Percentiles rank a stretch among this genome's conserved stretches.
These are phyloP conservation scores for Bubo bubo DNA, from an alignment of 2,113 vertebrate species.

Conservation along the genomic window DNA sequence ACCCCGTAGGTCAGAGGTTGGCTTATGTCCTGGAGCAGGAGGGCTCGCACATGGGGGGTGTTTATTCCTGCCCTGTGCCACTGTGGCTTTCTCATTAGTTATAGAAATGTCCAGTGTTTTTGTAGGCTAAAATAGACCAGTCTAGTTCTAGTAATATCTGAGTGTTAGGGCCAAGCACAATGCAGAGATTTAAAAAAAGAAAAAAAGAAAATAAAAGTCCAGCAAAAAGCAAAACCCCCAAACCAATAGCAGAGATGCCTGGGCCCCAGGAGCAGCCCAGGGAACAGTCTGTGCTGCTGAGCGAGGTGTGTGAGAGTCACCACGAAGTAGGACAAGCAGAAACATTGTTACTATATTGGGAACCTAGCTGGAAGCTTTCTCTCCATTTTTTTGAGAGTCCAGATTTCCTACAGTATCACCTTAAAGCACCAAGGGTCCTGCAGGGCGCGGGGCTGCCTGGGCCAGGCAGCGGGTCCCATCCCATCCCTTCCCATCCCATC, in stretches of 20 bases:
- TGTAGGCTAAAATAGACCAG: not conserved
- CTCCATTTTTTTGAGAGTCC: not conserved
- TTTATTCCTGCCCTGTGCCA: not conserved
- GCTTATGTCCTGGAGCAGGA: not conserved
- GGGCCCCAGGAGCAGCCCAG: not conserved
- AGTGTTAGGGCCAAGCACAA: not conserved
- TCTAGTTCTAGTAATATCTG: not conserved
- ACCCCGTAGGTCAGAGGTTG: not conserved
- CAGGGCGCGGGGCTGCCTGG: fast-evolving
- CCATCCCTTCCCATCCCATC: fast-evolving
- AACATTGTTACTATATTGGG: not conserved
- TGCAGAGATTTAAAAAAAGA: not conserved
- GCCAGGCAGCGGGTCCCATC: not conserved
- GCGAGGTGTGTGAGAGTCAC: not conserved
- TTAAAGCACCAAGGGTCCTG: not conserved
- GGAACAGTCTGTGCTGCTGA: not conserved
- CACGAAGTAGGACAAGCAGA: not conserved
- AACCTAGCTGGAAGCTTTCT: not conserved
- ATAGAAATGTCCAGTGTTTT: not conserved
- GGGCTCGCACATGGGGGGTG: fast-evolving
- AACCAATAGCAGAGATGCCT: not conserved
- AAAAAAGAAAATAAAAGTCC: not conserved
- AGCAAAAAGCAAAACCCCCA: too few species aligned
- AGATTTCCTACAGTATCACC: not conserved
- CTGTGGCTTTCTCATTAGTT: not conserved